Conservation (phyloP, 2,113 vertebrate genomes). For the Planiliza haematocheilus region DNA sequence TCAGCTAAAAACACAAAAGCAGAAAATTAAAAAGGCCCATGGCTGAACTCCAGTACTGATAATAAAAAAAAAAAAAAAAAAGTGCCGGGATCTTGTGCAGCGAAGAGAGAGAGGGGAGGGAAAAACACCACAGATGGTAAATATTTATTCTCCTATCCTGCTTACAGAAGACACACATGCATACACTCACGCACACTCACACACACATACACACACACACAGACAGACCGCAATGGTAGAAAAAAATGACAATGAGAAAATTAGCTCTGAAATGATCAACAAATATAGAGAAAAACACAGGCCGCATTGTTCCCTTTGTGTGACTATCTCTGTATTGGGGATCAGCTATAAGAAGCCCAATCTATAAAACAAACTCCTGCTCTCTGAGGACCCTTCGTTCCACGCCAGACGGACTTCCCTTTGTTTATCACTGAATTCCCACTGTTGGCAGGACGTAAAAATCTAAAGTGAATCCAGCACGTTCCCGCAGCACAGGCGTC, state of each 20-base stretch:
- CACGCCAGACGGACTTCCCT: constrained; percentile 56
- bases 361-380: constrained; percentile 52
- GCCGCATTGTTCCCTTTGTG: constrained; percentile 65
- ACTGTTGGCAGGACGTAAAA: constrained; percentile 61
- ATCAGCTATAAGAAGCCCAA: constrained; percentile 64
- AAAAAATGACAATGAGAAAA: constrained; percentile 65
- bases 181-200: constrained; percentile 34
- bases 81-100: constrained; percentile 74
- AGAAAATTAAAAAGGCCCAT: constrained; percentile 90
- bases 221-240: constrained; percentile 49
- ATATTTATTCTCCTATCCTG: constrained; percentile 84
- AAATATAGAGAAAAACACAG: constrained; percentile 55
- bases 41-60: constrained; percentile 87
- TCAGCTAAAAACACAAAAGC: constrained; percentile 86
- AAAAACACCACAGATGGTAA: constrained; percentile 80
- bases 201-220: constrained; percentile 18
- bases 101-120: constrained; percentile 26
- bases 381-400: constrained; percentile 51
- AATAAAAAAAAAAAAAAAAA: constrained; percentile 78
- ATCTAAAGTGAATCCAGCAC: constrained; percentile 55
- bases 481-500: constrained; percentile 18
- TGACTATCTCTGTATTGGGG: constrained; percentile 52
- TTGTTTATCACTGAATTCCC: constrained; percentile 71
- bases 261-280: constrained; percentile 69
- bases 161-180: constrained; percentile 73